Base-by-base conservation (phyloP, 2,888 invertebrate species). In the Tortricodes alternella region DNA sequence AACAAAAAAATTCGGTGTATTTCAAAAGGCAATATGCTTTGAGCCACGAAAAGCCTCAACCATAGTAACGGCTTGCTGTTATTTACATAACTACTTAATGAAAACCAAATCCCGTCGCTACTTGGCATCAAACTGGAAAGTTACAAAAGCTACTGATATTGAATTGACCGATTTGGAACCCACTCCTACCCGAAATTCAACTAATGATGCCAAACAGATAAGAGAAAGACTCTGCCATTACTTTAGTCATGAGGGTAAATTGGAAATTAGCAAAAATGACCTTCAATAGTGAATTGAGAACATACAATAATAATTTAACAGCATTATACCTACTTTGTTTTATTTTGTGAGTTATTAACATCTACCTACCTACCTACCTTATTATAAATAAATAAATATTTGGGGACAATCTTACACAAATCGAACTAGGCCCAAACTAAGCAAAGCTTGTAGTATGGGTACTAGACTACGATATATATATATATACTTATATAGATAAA, bases 1-100 rank as follows among this genome's bases (percentile, higher is more conserved):
- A 15, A 65, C 70, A 49, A 70, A 70, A 62, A 61, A 62, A 56
- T 62, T 62, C 32, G 46, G 52, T 19, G 16, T 21, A 48, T 46
- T 37, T 51, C 60, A 71, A 55, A 62, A 48, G 3, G 39, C 58
- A 15, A 59, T 61, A 44, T 34, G 35, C 21, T 43, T 39, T 53
- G 46, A 58, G 35, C 38, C 44, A 50, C 38, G 44, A 43, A 67
- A 65, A 57, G 56, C 60, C 38, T 67, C 55, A 53, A 44, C 59
- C 16, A 65, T 18, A 58, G 59, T 41, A 61, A 46, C 53, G 44
- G 46, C 39, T 16, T 39, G 39, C 39, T 50, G 50, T 50, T 50
- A 50, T 50, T 50, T 43, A 52, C 52, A 43, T 43, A 52, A 52
- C 32, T 41, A 52, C 32, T 52, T 52, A 43, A 29, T 52, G 18